Evolutionary conservation across 2,888 invertebrate genomes (phyloP).

Genomic region (Sesia bembeciformis): DNA sequence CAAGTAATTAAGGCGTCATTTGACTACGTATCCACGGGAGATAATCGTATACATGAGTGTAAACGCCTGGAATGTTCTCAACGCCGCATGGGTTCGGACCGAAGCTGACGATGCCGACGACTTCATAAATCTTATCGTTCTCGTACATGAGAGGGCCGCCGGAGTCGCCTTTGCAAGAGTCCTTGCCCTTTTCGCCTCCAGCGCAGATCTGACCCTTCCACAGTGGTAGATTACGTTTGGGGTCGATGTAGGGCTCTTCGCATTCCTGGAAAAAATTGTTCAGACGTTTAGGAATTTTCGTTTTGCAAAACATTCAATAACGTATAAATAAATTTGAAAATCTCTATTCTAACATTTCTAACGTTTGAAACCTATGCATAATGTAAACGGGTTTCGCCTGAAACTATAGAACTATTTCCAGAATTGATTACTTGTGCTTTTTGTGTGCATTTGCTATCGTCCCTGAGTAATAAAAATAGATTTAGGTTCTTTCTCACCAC

Average conservation of each 20-base stretch:
- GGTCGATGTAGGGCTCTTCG: conserved; percentile 20
- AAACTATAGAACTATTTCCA: no score
- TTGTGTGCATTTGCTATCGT: no score
- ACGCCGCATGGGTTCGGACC: conserved; percentile 77
- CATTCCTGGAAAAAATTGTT: conserved; percentile 21
- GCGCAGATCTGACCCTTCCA: conserved; percentile 66
- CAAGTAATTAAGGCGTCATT: conserved; percentile 21
- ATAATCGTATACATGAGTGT: conserved; percentile 74
- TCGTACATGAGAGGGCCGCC: conserved; percentile 77
- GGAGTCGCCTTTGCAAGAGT: conserved; percentile 78
- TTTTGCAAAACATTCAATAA: no score
- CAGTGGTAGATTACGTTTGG: conserved; percentile 16
- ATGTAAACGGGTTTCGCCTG: no score
- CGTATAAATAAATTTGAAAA: not conserved
- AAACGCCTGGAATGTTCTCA: conserved; percentile 76
- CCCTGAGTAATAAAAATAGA: no score
- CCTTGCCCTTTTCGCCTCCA: conserved; percentile 71
- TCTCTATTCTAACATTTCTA: not conserved
- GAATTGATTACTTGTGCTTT: no score
- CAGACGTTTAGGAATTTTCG: no score
- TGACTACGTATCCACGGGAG: conserved; percentile 72
- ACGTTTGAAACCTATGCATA: no score
- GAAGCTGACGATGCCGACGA: conserved; percentile 76
- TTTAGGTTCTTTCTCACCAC: no score
- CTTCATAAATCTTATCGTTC: conserved; percentile 26